Percentiles rank a stretch among this genome's conserved stretches.
Evolutionary conservation across 2,113 vertebrate genomes (phyloP).

Genomic region (human): GRCh38 chr2:223569001-223569500

Average conservation of each 20-base stretch:
- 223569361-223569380: not conserved
- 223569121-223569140: fast-evolving
- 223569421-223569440: not conserved
- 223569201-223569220: not conserved
- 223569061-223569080: not conserved
- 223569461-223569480: not conserved
- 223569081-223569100: not conserved
- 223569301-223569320: not conserved
- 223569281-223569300: not conserved
- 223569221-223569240: not conserved
- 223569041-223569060: not conserved
- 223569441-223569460: not conserved
- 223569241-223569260: not conserved
- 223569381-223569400: not conserved
- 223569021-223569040: slow-evolving; percentile 20
- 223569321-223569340: not conserved
- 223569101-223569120: not conserved
- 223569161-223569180: not conserved
- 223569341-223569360: not conserved
- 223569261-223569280: not conserved
- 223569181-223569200: not conserved
- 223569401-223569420: not conserved
- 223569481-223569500: not conserved
- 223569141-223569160: not conserved
- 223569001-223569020: slow-evolving; percentile 7